Percentiles rank a stretch among this genome's conserved stretches.
phyloP scores from a whole-genome alignment of 2,888 invertebrate species.

The Doris montereyensis region DNA sequence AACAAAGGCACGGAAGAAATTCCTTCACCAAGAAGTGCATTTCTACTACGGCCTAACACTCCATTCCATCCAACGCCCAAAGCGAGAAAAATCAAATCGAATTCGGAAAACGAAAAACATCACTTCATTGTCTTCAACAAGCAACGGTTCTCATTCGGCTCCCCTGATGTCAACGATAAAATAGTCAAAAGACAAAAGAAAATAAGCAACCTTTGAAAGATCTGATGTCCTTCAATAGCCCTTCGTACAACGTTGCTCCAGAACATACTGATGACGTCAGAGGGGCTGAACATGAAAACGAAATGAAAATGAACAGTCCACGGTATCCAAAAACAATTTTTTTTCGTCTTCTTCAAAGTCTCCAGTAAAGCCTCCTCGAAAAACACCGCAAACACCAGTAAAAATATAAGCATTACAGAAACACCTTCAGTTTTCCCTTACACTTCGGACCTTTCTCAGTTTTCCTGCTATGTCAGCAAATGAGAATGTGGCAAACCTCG shows the following conservation, averaged over 20 bases:
- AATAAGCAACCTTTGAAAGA: conserved; percentile 8
- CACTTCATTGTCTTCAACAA: no score
- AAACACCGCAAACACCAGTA: conserved; percentile 35
- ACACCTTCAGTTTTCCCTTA: conserved; percentile 27
- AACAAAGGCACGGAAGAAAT: neutral
- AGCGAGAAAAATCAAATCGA: no score
- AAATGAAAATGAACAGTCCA: no score
- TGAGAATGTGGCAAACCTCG: neutral
- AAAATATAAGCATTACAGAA: no score
- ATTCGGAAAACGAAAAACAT: no score
- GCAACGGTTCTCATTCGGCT: no score
- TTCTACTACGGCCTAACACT: conserved; percentile 9
- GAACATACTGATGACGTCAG: no score
- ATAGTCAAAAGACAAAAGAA: conserved; percentile 17
- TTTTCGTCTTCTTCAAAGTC: no score
- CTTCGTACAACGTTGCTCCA: no score
- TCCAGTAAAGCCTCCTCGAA: neutral
- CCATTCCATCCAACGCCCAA: conserved; percentile 3
- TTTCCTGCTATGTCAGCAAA: conserved; percentile 1
- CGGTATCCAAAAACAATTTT: neutral
- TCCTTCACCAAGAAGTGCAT: conserved; percentile 13
- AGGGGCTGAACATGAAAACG: no score
- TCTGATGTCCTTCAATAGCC: neutral
- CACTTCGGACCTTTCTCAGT: conserved; percentile 32
- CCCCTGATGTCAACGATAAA: conserved; percentile 21